These are phyloP conservation scores for Drosophila santomea DNA, from an alignment of 1,140 invertebrate species.

Conservation along the genomic window DNA sequence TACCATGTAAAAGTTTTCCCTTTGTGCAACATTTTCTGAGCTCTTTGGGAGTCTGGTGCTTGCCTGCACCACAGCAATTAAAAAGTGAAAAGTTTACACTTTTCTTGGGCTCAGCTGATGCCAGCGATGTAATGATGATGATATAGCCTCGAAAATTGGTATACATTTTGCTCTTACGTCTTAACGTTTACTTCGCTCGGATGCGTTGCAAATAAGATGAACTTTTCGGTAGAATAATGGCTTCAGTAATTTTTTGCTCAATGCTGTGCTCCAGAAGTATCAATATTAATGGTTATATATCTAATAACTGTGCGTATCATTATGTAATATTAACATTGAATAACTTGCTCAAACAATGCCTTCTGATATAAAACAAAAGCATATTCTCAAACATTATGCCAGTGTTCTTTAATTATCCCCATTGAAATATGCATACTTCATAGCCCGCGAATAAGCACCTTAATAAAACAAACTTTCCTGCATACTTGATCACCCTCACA, in stretches of 20 bases:
- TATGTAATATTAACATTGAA: too few relatives aligned
- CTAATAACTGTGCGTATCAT: too few relatives aligned
- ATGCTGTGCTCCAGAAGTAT: too few relatives aligned
- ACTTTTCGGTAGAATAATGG: not conserved
- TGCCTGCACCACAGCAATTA: conserved; percentile 59
- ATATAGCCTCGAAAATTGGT: not conserved
- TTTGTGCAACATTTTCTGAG: conserved; percentile 59
- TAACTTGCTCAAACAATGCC: too few relatives aligned
- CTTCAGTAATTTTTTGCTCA: not conserved
- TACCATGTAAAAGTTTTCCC: conserved; percentile 76
- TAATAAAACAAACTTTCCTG: not conserved
- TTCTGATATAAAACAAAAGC: not conserved
- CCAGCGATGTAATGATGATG: conserved; percentile 1
- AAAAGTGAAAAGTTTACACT: conserved; percentile 63
- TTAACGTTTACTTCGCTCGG: conserved; percentile 9
- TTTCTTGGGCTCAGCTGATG: conserved; percentile 32
- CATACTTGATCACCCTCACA: conserved; percentile 18
- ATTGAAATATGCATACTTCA: conserved; percentile 2
- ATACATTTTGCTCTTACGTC: conserved; percentile 1
- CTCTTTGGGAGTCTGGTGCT: conserved; percentile 37
- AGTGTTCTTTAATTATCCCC: not conserved
- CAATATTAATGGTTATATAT: too few relatives aligned
- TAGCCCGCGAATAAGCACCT: not conserved
- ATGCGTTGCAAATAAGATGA: not conserved
- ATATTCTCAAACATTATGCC: not conserved